Evolutionary conservation across 1,140 invertebrate genomes (phyloP), one percentile per base, ranked within the genome.

Genomic region (Melipona quadrifasciata): DNA sequence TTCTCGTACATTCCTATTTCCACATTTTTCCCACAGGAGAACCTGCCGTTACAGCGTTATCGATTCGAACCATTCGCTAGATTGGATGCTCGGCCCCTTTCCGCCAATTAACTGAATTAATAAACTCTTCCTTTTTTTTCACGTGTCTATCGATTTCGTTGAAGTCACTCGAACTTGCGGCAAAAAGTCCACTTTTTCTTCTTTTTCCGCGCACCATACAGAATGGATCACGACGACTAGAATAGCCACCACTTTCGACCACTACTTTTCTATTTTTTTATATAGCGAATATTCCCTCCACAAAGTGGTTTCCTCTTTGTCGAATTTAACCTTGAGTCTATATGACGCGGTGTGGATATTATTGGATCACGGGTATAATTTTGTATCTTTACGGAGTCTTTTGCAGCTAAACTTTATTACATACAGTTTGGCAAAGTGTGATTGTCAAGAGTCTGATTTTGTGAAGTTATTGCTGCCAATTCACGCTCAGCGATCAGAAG

Each of bases 1-100:
- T 70, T 47, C 12, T 47, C 68, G 8, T 71, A 71, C 68, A 17
- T 47, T 71, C 47, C 68, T 71, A n/a, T 71, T 71, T 47, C 39
- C 39, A 47, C 39, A n/a, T 71, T 71, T 71, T 71, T 71, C 24
- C 39, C 19, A 8, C 67, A 24, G 19, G 16, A 34, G 24, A 21
- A 1, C 3, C 4, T 6, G 2, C 19, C 19, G 68, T 47, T n/a
- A 47, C 1, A 16, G 39, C 34, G 24, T 24, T 71, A 71, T 71
- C 24, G 39, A 71, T 71, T 17, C 68, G 5, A 16, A 17, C 68
- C 68, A 71, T n/a, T 47, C 21, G 68, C 68, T n/a, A 47, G 47
- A 71, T 71, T 47, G 68, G 24, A 71, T n/a, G 68, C n/a, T 47
- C 39, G 12, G n/a, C 16, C 14, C 14, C 39, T n/a, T 47, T 47